Conservation (phyloP, 2,797 vertebrate genomes). For the Carapus acus region DNA sequence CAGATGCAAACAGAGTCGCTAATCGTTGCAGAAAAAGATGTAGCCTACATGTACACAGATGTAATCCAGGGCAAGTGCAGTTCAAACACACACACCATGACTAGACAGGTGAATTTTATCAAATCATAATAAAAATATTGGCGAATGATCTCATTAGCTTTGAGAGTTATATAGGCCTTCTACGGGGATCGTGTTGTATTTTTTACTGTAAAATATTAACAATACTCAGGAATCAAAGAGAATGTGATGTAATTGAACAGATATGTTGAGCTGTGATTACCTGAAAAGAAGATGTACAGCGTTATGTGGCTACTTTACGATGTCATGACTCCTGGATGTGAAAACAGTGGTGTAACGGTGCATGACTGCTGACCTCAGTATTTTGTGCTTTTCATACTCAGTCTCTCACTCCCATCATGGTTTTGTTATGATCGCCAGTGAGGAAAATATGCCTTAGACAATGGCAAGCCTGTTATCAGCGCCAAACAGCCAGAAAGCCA, state of each 20-base stretch:
- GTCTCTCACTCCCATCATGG: conserved; percentile 48
- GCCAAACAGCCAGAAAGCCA: conserved; percentile 39
- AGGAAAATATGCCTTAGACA: conserved; percentile 26
- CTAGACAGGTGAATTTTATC: conserved; percentile 24
- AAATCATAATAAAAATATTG: conserved; percentile 20
- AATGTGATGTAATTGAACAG: conserved; percentile 52
- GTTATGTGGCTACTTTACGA: conserved; percentile 39
- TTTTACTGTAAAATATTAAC: conserved; percentile 47
- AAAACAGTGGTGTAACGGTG: conserved; percentile 40
- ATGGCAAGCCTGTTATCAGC: conserved; percentile 48
- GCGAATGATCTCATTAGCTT: conserved; percentile 30
- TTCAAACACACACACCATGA: conserved; percentile 19
- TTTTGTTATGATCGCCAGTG: conserved; percentile 41
- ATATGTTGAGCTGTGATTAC: conserved; percentile 41
- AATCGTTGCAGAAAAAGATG: conserved; percentile 33
- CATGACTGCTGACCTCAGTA: conserved; percentile 53
- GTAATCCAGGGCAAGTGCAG: conserved; percentile 22
- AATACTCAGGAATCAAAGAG: conserved; percentile 67
- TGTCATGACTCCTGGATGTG: conserved; percentile 40
- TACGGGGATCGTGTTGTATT: conserved; percentile 39
- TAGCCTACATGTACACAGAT: conserved; percentile 45
- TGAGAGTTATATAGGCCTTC: conserved; percentile 38
- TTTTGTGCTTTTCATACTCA: conserved; percentile 54
- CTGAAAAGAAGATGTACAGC: conserved; percentile 38
- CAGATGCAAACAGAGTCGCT: conserved; percentile 26